A percentile compares a stretch with the other conserved stretches of the same genome.
Conservation (phyloP, 2,113 vertebrate species). For the Rhinolophus sinicus region DNA sequence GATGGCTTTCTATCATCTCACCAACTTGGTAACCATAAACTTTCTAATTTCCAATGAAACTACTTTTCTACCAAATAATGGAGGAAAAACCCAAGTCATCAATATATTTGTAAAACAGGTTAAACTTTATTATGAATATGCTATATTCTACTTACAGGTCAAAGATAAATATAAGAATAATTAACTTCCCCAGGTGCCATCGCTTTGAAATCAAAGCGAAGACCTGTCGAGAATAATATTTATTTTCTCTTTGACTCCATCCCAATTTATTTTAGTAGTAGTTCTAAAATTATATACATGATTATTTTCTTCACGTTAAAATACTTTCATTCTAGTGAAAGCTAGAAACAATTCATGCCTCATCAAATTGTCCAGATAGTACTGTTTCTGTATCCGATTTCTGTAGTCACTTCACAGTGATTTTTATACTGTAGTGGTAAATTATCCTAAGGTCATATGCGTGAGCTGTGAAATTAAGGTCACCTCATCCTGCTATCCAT, state of each 20-base stretch:
- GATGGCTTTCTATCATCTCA: background rate
- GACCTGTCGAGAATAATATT: conserved; percentile 2
- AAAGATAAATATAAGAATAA: background rate
- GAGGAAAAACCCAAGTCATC: background rate
- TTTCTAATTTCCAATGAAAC: conserved; percentile 18
- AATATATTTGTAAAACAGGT: background rate
- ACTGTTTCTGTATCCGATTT: background rate
- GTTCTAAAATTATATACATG: background rate
- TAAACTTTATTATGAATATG: conserved; percentile 18
- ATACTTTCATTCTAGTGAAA: conserved; percentile 7
- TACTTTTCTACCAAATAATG: background rate
- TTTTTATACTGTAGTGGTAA: background rate
- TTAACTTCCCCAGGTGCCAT: background rate
- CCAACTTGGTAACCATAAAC: background rate
- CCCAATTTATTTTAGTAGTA: background rate
- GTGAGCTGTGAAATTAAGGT: background rate
- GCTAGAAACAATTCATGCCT: background rate
- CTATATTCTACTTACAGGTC: background rate
- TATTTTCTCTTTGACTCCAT: conserved; percentile 37
- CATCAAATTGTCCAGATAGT: background rate
- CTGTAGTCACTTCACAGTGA: background rate
- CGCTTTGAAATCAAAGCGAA: conserved; percentile 26
- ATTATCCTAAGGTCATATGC: background rate
- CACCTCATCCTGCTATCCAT: background rate
- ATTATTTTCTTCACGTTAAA: conserved; percentile 50